Base-by-base conservation (phyloP, 2,888 invertebrate genomes). In the Athripsodes cinereus region DNA sequence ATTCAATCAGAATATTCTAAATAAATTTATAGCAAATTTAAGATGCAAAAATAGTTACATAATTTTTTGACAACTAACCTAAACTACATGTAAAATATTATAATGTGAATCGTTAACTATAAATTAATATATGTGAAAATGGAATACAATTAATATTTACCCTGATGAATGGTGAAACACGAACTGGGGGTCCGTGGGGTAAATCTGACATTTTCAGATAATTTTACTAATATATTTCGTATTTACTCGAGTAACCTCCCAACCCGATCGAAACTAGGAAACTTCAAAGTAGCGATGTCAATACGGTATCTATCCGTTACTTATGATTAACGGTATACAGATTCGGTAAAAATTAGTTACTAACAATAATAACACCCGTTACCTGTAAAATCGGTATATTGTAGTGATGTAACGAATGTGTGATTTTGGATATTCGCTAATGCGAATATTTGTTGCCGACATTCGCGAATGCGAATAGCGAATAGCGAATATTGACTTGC, bases 111-210 rank as follows among this genome's bases (percentile, higher is more conserved):
- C n/a, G n/a, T n/a, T n/a, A 13, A n/a, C 31, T 10, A 13, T 22
- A 19, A 8, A 13, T 31, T 5, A n/a, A 26, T 19, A 18, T n/a
- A 18, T 22, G 48, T 65, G 44, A 35, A 63, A 67, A 54, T 58
- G 8, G 60, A 52, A 10, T 63, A 66, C 66, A 62, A 65, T 61
- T 6, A 20, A 21, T 44, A 48, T 35, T 48, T 31, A 22, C 89
- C 81, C 86, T 87, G 70, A 92, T 92, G 57, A 90, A 74, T 53
- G 92, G 91, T 53, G 91, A 90, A 65, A 92, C 90, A 69, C 85
- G 81, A 64, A 90, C 84, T 66, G 92, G 89, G 67, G 88, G 79
- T 71, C 81, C 81, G 66, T 78, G 67, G 22, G 58, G 58, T 31
- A 55, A 49, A 66, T 69, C 70, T 46, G 73, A 66, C 71, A 71